Evolutionary conservation across 2,797 vertebrate genomes (phyloP).

Genomic region (Sebastes cheni): DNA sequence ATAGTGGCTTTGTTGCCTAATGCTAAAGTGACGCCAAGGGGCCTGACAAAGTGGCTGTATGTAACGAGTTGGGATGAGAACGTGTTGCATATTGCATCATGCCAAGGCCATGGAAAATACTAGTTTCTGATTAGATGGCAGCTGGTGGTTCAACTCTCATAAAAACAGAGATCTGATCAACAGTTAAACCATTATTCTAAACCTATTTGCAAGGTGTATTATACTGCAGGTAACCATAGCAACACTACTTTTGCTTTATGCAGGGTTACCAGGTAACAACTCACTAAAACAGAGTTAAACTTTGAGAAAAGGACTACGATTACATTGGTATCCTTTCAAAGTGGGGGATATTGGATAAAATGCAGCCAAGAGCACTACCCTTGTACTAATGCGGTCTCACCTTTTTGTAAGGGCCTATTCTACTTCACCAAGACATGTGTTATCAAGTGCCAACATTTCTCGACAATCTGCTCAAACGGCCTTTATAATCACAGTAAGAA

Average conservation of each 20-base stretch:
- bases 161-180: not conserved
- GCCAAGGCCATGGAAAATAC: not conserved
- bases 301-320: not conserved
- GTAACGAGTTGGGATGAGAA: not conserved
- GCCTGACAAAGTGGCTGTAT: not conserved
- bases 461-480: too few species aligned
- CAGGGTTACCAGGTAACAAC: not conserved
- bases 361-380: not conserved
- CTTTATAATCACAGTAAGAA: too few species aligned
- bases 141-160: not conserved
- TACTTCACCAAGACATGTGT: not conserved
- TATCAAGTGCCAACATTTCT: too few species aligned
- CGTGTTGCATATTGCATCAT: not conserved
- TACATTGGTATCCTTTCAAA: not conserved
- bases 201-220: not conserved
- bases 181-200: not conserved
- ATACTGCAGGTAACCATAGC: slow-evolving; percentile 17
- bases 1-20: too few species aligned
- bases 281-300: not conserved
- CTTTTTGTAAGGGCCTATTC: not conserved
- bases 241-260: not conserved
- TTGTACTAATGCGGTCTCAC: not conserved
- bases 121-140: not conserved
- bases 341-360: not conserved
- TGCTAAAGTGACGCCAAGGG: not conserved